These are phyloP conservation scores for Lipotes vexillifer DNA, from an alignment of 2,113 vertebrate species.

Conservation along the genomic window DNA sequence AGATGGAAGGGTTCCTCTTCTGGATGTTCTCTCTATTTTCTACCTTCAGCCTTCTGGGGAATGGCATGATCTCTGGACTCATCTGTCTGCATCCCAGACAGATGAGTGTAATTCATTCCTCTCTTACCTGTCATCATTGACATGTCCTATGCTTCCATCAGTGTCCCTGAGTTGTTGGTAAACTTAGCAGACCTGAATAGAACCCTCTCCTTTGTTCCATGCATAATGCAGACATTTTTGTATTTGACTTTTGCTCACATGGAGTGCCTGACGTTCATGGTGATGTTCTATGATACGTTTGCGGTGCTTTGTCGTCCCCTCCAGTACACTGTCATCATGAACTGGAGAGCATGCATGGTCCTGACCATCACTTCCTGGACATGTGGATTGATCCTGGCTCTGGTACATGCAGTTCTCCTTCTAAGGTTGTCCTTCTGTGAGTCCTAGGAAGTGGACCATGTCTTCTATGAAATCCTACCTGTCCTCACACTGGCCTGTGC, in stretches of 20 bases:
- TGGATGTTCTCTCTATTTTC: background rate
- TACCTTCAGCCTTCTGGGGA: background rate
- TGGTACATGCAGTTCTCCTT: background rate
- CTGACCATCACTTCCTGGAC: background rate
- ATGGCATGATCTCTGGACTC: background rate
- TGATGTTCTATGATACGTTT: no score
- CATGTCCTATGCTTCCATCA: no score
- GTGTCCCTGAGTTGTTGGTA: no score
- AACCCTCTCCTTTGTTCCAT: no score
- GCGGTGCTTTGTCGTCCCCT: fast-evolving
- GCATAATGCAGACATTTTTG: no score
- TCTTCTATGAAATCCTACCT: constrained; percentile 26
- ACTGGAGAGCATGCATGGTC: background rate
- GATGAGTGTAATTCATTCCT: no score
- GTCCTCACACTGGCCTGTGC: background rate
- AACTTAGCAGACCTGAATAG: no score
- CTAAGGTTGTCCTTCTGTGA: constrained; percentile 41
- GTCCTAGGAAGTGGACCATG: background rate
- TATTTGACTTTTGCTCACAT: background rate
- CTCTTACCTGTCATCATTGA: no score
- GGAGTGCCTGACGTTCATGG: background rate
- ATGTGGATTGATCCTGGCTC: constrained; percentile 13
- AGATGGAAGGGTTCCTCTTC: background rate
- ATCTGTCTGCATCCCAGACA: no score
- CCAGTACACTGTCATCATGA: background rate